Evolutionary conservation across 2,888 invertebrate genomes (phyloP), one percentile per base, ranked within the genome.

Genomic region (Nomada fucata): DNA sequence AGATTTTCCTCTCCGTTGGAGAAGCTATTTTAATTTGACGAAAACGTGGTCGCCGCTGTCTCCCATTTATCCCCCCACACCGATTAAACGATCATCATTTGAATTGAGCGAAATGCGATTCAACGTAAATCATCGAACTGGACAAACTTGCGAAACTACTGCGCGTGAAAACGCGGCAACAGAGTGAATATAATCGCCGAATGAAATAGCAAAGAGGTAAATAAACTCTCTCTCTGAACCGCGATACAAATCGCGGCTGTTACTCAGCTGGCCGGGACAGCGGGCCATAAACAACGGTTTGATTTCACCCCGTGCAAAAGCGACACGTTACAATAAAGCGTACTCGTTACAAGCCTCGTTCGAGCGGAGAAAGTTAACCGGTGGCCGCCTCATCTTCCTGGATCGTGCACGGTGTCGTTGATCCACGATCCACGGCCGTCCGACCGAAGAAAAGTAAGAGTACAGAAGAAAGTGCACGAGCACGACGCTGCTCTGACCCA

Each of bases 381-480:
- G 52, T 59, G 57, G 65, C 59, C 47, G 77, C 47, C 70, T 69
- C 82, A 76, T 83, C 82, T 81, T 82, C 77, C 82, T 82, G 73
- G 83, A 77, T 83, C 76, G 75, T 42, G 26, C 59, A 36, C 55
- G 69, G 53, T 73, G 82, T 82, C 80, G 82, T 82, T 82, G 81
- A 75, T 75, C 81, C 81, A 65, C 65, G 70, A 15, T 10, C 9
- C 42, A 50, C 5, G 18, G 29, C 59, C 55, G 44, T 29, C 20
- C 47, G 57, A 4, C 52, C 26, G 65, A 68, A 71, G 63, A 80
- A 80, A 82, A 80, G 82, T 81, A 81, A 82, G 72, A 82, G 82
- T 80, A 57, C n/a, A 52, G 75, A 82, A 80, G 81, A 82, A 82
- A 82, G 81, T 74, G 81, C 47, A 67, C 67, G 81, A 55, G 53